Conservation (phyloP, 2,888 invertebrate genomes). For the Tipula helvola region DNA sequence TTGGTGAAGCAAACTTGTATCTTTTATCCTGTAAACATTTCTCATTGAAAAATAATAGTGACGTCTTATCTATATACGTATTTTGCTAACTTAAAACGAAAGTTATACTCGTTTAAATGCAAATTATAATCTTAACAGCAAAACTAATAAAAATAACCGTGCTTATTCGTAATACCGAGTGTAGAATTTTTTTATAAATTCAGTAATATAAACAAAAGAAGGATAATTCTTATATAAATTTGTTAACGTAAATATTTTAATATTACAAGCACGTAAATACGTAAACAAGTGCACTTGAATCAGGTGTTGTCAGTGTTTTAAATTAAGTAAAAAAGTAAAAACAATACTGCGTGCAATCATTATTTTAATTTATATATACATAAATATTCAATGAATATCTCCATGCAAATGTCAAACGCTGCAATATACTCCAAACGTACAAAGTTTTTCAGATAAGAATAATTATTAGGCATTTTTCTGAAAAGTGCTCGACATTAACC, state of each 20-base stretch:
- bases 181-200: not conserved
- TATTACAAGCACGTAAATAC: not conserved
- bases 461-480: no score
- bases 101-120: not conserved
- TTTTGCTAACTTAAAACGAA: not conserved
- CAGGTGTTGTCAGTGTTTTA: not conserved
- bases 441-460: no score
- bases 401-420: no score
- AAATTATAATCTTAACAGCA: not conserved
- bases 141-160: not conserved
- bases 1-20: not conserved
- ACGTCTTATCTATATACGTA: not conserved
- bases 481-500: no score
- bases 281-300: not conserved
- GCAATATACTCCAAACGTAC: no score
- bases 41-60: not conserved
- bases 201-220: not conserved
- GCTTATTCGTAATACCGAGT: not conserved
- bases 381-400: no score
- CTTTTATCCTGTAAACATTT: not conserved
- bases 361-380: no score
- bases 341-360: not conserved
- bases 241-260: not conserved
- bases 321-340: not conserved
- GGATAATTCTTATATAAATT: not conserved